Evolutionary conservation across 2,797 vertebrate genomes (phyloP).

Genomic region (Monodelphis domestica): DNA sequence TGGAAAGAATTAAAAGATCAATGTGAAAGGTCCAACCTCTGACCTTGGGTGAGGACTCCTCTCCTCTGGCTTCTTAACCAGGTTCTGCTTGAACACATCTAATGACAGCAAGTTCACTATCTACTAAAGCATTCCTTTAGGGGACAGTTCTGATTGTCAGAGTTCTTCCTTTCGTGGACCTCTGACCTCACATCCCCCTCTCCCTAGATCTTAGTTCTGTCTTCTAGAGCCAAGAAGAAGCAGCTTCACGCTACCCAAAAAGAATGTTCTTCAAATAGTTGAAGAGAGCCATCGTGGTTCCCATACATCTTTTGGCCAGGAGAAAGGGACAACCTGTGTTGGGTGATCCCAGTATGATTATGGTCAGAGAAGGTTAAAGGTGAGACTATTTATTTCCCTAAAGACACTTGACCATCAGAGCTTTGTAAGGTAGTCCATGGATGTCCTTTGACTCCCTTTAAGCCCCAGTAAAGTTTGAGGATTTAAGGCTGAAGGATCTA

Average conservation of each 20-base stretch:
- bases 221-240: neutral
- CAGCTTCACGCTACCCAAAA: neutral
- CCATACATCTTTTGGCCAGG: neutral
- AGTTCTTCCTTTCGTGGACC: neutral
- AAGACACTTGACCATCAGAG: neutral
- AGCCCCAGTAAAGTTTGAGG: neutral
- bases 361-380: neutral
- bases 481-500: neutral
- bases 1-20: neutral
- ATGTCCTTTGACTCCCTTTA: neutral
- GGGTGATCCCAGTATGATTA: neutral
- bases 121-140: neutral
- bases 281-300: neutral
- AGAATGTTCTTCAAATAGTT: neutral
- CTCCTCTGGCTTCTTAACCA: neutral
- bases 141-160: neutral
- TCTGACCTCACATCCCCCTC: neutral
- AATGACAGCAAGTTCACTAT: neutral
- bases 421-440: neutral
- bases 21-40: neutral
- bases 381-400: neutral
- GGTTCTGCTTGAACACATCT: neutral
- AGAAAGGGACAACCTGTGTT: neutral
- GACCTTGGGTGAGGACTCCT: too few species aligned
- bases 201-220: neutral